Conservation (phyloP, 1,140 invertebrate species). For the Zaprionus ghesquierei region DNA sequence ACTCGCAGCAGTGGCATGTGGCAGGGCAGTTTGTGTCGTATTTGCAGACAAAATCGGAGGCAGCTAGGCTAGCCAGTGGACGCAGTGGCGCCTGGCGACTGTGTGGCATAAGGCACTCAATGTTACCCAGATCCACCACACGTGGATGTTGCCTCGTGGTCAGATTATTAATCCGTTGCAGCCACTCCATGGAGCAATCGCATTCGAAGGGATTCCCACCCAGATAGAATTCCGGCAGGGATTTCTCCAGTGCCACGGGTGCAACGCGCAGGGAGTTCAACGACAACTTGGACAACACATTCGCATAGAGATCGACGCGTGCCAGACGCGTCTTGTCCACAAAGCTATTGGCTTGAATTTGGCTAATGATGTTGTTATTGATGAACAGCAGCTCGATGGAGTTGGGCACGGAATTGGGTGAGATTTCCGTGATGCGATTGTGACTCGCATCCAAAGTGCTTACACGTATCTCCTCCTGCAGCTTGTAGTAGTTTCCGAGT, state of each 20-base stretch:
- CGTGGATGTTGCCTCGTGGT: constrained; percentile 89
- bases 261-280: constrained; percentile 89
- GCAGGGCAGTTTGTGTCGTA: constrained; percentile 92
- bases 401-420: constrained; percentile 88
- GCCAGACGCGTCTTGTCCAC: constrained; percentile 90
- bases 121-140: constrained; percentile 91
- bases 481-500: constrained; percentile 88
- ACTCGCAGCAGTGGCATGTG: constrained; percentile 93
- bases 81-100: constrained; percentile 88
- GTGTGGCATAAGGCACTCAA: constrained; percentile 92
- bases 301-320: constrained; percentile 92
- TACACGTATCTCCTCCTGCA: constrained; percentile 85
- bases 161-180: constrained; percentile 90
- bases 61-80: constrained; percentile 87
- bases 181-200: constrained; percentile 94
- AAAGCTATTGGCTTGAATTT: constrained; percentile 90
- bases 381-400: constrained; percentile 91
- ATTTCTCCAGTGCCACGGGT: constrained; percentile 85
- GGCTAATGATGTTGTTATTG: constrained; percentile 91
- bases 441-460: constrained; percentile 91
- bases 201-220: constrained; percentile 94
- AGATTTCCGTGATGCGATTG: constrained; percentile 89
- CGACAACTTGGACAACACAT: constrained; percentile 90
- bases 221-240: constrained; percentile 92
- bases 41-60: constrained; percentile 91